Percentiles rank a stretch among this genome's conserved stretches.
phyloP scores from a whole-genome alignment of 2,113 vertebrate genomes.

The Todiramphus chloris region DNA sequence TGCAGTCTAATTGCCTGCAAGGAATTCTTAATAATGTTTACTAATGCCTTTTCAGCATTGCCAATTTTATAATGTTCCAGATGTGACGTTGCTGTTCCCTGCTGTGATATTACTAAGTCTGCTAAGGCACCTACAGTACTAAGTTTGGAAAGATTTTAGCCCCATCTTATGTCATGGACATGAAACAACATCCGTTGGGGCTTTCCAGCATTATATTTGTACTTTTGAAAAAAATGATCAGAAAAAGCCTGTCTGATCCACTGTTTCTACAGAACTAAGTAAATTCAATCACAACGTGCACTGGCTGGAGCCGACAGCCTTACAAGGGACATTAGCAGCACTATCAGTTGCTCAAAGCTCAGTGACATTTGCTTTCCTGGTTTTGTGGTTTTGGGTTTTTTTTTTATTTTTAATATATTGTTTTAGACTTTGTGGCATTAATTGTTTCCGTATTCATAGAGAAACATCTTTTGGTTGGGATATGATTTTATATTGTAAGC shows the following conservation, averaged over 20 bases:
- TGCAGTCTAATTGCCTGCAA: slow-evolving; percentile 80
- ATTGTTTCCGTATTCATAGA: slow-evolving; percentile 38
- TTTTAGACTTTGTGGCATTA: not conserved
- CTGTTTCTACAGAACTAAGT: not conserved
- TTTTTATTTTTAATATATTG: not conserved
- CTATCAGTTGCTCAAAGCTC: not conserved
- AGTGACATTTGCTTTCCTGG: not conserved
- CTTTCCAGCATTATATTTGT: slow-evolving; percentile 44
- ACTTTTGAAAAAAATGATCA: slow-evolving; percentile 39
- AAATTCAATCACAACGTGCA: not conserved
- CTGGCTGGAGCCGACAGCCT: not conserved
- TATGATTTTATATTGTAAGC: slow-evolving; percentile 3
- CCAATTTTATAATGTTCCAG: slow-evolving; percentile 79
- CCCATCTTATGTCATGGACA: slow-evolving; percentile 78
- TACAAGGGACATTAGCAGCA: not conserved
- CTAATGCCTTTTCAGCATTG: slow-evolving; percentile 79
- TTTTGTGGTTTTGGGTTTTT: not conserved
- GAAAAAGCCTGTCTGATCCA: not conserved
- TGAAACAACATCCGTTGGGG: slow-evolving; percentile 68
- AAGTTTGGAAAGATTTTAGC: slow-evolving; percentile 76
- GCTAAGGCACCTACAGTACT: slow-evolving; percentile 52
- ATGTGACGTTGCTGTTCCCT: slow-evolving; percentile 75
- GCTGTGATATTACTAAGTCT: slow-evolving; percentile 70
- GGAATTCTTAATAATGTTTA: slow-evolving; percentile 84
- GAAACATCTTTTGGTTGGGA: slow-evolving; percentile 33